phyloP scores from a whole-genome alignment of 2,797 vertebrate genomes.

The Sebastes hopkinsi region DNA sequence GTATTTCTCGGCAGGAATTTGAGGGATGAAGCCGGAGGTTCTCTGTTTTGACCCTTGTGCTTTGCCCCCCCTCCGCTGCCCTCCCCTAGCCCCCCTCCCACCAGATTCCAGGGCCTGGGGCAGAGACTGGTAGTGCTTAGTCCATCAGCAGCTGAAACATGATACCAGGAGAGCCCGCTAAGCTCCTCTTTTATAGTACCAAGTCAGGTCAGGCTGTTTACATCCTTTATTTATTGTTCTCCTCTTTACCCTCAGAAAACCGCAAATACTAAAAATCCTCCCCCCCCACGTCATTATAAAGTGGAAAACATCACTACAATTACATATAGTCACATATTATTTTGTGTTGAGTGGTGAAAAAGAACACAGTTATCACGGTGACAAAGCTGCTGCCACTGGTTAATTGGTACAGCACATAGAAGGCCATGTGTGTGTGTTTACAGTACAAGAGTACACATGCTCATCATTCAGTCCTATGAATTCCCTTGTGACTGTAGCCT shows the following conservation, averaged over 20 bases:
- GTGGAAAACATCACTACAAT: constrained; percentile 2
- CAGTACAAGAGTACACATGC: constrained; percentile 17
- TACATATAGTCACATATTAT: not conserved
- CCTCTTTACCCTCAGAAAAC: constrained; percentile 26
- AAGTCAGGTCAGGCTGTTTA: constrained; percentile 74
- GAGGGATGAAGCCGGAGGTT: constrained; percentile 73
- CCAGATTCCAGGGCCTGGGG: constrained; percentile 80
- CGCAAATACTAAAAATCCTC: constrained; percentile 17
- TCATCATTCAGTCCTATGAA: constrained; percentile 21
- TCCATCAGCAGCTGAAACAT: constrained; percentile 80
- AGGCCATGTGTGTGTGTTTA: not conserved
- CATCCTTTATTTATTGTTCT: constrained; percentile 71
- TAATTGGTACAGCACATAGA: not conserved
- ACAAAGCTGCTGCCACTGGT: constrained; percentile 18
- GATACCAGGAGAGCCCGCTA: constrained; percentile 70
- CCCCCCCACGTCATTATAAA: not conserved
- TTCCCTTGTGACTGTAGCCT: constrained; percentile 43
- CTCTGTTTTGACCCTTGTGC: constrained; percentile 73
- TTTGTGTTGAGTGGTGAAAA: constrained; percentile 7
- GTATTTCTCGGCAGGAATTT: constrained; percentile 72
- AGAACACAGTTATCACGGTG: not conserved
- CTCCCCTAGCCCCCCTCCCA: constrained; percentile 51
- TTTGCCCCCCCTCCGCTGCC: constrained; percentile 37
- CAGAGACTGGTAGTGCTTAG: constrained; percentile 80
- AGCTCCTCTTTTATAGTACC: constrained; percentile 74